Percentiles rank a stretch among this genome's conserved stretches.
phyloP scores from a whole-genome alignment of 2,888 invertebrate genomes.

The Drosophila eohydei region DNA sequence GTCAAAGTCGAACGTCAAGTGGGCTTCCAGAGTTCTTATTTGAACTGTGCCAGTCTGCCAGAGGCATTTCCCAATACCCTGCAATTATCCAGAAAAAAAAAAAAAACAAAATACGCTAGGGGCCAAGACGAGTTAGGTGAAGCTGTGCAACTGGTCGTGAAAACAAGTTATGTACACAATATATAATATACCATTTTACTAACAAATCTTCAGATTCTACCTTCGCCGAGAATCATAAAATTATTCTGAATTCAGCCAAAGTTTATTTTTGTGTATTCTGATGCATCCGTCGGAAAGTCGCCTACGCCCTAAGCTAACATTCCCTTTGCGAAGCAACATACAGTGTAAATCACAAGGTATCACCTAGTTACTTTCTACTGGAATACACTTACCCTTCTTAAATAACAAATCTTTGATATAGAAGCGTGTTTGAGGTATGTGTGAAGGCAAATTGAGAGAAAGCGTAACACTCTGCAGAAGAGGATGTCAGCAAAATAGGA shows the following conservation, averaged over 20 bases:
- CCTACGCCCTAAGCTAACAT: too few species aligned
- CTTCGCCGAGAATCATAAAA: too few species aligned
- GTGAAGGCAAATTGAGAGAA: not conserved
- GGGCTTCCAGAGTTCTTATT: conserved; percentile 26
- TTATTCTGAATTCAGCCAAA: too few species aligned
- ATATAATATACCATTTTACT: too few species aligned
- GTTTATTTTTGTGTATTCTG: too few species aligned
- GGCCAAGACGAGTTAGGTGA: too few species aligned
- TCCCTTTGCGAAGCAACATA: not conserved
- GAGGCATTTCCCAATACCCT: conserved; percentile 40
- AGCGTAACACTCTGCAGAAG: conserved; percentile 1
- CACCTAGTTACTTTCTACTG: not conserved
- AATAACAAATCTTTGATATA: conserved; percentile 52
- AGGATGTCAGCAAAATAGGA: conserved; percentile 15
- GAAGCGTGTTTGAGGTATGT: conserved; percentile 5
- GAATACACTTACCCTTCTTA: not conserved
- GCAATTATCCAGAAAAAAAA: not conserved
- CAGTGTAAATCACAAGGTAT: not conserved
- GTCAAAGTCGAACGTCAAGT: conserved; percentile 61
- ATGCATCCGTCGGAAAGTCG: too few species aligned
- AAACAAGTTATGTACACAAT: too few species aligned
- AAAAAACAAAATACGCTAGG: too few species aligned
- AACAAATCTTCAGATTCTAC: too few species aligned
- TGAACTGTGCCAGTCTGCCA: conserved; percentile 56
- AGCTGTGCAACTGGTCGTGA: too few species aligned